Conservation (phyloP, 2,888 invertebrate species). For the Tridacna gigas region DNA sequence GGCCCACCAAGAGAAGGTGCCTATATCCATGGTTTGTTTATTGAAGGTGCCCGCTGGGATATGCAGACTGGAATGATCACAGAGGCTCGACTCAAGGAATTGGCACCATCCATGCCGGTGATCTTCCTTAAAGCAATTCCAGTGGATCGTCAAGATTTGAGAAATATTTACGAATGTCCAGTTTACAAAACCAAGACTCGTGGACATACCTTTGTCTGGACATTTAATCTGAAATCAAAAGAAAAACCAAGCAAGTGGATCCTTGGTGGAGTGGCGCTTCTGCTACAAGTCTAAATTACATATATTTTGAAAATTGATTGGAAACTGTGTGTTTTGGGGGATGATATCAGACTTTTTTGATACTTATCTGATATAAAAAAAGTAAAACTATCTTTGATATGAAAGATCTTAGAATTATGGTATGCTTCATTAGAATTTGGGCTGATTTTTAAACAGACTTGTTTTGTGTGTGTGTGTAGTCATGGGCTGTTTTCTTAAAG, state of each 20-base stretch:
- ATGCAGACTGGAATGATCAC: slow-evolving; percentile 94
- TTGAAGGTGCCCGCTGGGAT: slow-evolving; percentile 99
- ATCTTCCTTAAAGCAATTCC: slow-evolving; percentile 92
- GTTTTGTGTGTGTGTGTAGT: too few species aligned
- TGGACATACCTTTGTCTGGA: slow-evolving; percentile 98
- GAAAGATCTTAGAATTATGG: too few species aligned
- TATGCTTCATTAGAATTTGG: too few species aligned
- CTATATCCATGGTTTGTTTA: slow-evolving; percentile 94
- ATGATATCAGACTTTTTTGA: too few species aligned
- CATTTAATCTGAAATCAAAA: slow-evolving; percentile 97
- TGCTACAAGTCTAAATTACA: slow-evolving; percentile 91
- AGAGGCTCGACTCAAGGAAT: slow-evolving; percentile 95
- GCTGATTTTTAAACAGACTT: too few species aligned
- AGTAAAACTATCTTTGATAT: too few species aligned
- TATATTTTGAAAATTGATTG: too few species aligned
- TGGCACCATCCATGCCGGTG: slow-evolving; percentile 97
- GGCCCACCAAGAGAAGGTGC: slow-evolving; percentile 94
- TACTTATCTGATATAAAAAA: too few species aligned
- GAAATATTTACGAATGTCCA: slow-evolving; percentile 98
- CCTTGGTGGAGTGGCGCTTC: slow-evolving; percentile 94
- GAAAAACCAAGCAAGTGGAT: slow-evolving; percentile 98
- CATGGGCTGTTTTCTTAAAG: too few species aligned
- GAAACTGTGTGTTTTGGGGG: too few species aligned
- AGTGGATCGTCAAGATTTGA: slow-evolving; percentile 96
- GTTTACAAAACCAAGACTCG: slow-evolving; percentile 97